Conservation (phyloP, 2,888 invertebrate genomes). For the Chymomyza fuscimana region DNA sequence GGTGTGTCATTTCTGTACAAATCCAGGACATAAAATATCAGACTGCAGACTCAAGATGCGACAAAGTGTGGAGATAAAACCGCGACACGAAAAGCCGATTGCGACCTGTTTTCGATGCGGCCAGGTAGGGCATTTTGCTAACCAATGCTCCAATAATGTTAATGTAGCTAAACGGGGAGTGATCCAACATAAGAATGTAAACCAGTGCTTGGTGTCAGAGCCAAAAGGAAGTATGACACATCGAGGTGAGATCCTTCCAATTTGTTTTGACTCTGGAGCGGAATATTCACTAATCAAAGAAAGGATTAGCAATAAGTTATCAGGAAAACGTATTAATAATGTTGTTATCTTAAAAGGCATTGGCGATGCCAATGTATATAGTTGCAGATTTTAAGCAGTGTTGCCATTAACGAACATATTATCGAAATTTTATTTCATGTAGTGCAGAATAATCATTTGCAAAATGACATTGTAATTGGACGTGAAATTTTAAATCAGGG, state of each 20-base stretch:
- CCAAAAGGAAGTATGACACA: constrained; percentile 21
- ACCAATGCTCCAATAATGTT: background rate
- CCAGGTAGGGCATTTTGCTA: background rate
- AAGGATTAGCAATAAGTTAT: constrained; percentile 6
- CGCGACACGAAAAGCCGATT: no score
- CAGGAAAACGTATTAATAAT: constrained; percentile 25
- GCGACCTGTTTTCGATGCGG: no score
- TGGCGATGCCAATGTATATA: constrained; percentile 11
- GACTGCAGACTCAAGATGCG: no score
- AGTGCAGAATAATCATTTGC: constrained; percentile 10
- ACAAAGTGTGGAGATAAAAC: no score
- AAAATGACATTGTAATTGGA: background rate
- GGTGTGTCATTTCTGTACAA: no score
- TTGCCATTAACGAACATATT: background rate
- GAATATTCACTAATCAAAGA: constrained; percentile 25
- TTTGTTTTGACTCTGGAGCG: constrained; percentile 9
- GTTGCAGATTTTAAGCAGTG: constrained; percentile 17
- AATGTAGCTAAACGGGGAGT: background rate
- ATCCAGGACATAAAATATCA: background rate
- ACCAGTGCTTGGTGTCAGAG: constrained; percentile 5
- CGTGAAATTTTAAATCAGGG: constrained; percentile 17
- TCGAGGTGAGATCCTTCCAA: constrained; percentile 17
- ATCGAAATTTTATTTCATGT: constrained; percentile 15
- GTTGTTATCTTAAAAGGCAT: constrained; percentile 31
- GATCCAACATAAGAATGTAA: no score